Evolutionary conservation across 2,888 invertebrate species (phyloP).

Genomic region (Scaeva pyrastri): DNA sequence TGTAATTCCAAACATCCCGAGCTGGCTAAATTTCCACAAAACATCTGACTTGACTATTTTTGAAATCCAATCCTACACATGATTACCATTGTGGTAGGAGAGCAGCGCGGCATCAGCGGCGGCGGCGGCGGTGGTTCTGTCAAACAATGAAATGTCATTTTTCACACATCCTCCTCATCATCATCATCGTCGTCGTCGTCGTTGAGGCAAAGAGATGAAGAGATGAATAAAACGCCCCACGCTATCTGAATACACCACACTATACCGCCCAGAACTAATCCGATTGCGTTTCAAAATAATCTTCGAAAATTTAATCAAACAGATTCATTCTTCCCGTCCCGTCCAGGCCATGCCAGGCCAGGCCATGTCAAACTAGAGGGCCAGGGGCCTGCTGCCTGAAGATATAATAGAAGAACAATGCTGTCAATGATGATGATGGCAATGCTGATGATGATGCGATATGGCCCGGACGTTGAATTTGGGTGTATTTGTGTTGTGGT

Average conservation of each 20-base stretch:
- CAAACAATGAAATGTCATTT: conserved; percentile 58
- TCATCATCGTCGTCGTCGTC: no score
- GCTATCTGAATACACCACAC: no score
- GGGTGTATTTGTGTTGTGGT: conserved; percentile 22
- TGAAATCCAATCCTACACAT: conserved; percentile 46
- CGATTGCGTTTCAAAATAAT: conserved; percentile 72
- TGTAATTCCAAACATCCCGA: conserved; percentile 9
- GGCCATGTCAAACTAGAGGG: no score
- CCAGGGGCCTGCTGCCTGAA: not conserved
- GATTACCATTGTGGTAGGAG: conserved; percentile 17
- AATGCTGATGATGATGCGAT: conserved; percentile 42
- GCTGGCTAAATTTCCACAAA: not conserved
- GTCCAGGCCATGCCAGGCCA: no score
- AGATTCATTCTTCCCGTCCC: conserved; percentile 29
- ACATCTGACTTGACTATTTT: not conserved
- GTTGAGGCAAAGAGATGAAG: not conserved
- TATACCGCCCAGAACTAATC: conserved; percentile 44
- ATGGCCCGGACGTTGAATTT: conserved; percentile 39
- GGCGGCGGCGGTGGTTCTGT: not conserved
- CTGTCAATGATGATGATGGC: conserved; percentile 27
- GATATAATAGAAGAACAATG: conserved; percentile 46
- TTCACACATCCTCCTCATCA: conserved; percentile 35
- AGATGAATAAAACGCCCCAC: conserved; percentile 2
- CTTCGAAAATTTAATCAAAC: conserved; percentile 71
- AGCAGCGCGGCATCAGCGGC: no score